Evolutionary conservation across 2,113 vertebrate species (phyloP).

Genomic region (Syrrhaptes paradoxus): DNA sequence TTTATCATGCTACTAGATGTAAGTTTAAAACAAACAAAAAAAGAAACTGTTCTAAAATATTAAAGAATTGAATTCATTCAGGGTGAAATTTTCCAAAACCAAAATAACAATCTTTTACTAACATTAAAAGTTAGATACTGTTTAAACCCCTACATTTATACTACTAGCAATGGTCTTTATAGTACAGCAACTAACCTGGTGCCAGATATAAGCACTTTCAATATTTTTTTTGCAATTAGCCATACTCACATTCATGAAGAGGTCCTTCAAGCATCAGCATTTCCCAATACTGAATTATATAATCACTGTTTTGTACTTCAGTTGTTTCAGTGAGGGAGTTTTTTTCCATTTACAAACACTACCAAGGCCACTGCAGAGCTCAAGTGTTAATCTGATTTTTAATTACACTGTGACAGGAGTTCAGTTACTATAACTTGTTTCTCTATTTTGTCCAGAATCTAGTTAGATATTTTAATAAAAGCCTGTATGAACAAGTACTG

Average conservation of each 20-base stretch:
- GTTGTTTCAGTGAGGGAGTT: neutral
- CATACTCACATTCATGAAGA: neutral
- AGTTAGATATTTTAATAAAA: slow-evolving; percentile 26
- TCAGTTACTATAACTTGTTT: slow-evolving; percentile 24
- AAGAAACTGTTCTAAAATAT: neutral
- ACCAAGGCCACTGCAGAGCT: neutral
- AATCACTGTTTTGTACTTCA: neutral
- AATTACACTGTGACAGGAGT: neutral
- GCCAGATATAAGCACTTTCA: neutral
- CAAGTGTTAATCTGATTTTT: neutral
- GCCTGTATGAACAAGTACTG: neutral
- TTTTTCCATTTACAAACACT: neutral
- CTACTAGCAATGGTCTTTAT: neutral
- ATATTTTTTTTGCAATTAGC: neutral
- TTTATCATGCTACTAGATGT: neutral
- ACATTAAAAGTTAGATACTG: neutral
- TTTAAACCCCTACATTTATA: neutral
- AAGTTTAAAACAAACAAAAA: neutral
- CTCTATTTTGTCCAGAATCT: neutral
- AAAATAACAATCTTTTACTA: neutral
- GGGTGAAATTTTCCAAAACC: neutral
- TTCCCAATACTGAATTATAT: neutral
- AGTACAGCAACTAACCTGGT: neutral
- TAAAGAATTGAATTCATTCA: neutral
- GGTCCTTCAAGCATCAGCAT: neutral